A percentile compares a stretch with the other conserved stretches of the same genome.
These are phyloP conservation scores for Kryptolebias marmoratus DNA, from an alignment of 2,113 vertebrate species.

Conservation along the genomic window DNA sequence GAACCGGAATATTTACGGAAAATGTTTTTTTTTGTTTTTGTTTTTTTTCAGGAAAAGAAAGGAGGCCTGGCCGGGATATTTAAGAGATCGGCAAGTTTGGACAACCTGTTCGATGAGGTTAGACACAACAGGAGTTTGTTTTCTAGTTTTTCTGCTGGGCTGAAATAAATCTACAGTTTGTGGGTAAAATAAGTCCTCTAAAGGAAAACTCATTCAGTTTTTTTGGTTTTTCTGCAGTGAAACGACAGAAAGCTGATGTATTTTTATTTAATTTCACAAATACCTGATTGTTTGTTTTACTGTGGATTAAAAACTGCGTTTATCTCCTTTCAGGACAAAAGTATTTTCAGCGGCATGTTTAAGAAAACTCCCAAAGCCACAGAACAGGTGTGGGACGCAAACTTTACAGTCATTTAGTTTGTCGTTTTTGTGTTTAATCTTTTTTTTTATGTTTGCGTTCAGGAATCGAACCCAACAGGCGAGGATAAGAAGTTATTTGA, in stretches of 20 bases:
- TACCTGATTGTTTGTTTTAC: neutral
- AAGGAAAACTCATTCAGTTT: neutral
- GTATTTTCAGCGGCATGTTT: constrained; percentile 64
- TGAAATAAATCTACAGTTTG: neutral
- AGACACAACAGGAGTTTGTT: neutral
- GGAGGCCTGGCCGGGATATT: constrained; percentile 55
- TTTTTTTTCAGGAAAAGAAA: constrained; percentile 56
- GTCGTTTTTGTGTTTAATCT: neutral
- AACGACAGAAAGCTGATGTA: neutral
- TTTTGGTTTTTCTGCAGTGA: neutral
- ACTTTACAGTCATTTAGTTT: neutral
- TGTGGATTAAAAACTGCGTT: neutral
- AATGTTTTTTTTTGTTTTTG: neutral
- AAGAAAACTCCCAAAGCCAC: constrained; percentile 57
- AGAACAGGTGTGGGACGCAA: constrained; percentile 39
- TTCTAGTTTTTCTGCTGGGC: neutral
- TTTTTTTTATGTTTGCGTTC: constrained; percentile 7
- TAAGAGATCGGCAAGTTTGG: constrained; percentile 60
- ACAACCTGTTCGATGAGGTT: constrained; percentile 65
- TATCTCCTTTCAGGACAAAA: constrained; percentile 52
- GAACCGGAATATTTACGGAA: neutral
- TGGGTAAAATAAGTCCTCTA: too few species aligned
- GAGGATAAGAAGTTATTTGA: constrained; percentile 22
- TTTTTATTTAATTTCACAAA: neutral
- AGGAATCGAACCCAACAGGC: constrained; percentile 21